These are phyloP conservation scores for Synchiropus splendidus DNA, from an alignment of 2,113 vertebrate genomes.

Conservation along the genomic window DNA sequence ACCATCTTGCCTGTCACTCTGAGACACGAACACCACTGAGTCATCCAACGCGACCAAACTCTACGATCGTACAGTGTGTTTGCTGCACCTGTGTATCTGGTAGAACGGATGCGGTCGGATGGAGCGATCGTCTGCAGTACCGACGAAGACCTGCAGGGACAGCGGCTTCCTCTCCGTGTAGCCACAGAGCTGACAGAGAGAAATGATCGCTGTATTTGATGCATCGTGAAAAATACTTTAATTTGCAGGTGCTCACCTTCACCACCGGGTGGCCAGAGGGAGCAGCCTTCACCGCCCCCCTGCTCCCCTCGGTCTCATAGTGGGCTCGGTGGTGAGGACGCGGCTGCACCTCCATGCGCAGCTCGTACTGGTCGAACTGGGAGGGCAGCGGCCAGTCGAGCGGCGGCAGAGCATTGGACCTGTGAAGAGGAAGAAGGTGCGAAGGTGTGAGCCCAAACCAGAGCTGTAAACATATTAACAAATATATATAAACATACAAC, in stretches of 20 bases:
- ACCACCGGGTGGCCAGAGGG: slow-evolving; percentile 81
- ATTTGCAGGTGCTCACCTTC: slow-evolving; percentile 64
- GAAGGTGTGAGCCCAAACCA: too few species aligned
- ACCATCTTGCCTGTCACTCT: slow-evolving; percentile 92
- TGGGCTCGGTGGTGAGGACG: slow-evolving; percentile 84
- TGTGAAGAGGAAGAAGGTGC: slow-evolving; percentile 21
- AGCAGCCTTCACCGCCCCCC: slow-evolving; percentile 82
- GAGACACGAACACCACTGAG: slow-evolving; percentile 5
- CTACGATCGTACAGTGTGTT: neutral
- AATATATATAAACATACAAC: too few species aligned
- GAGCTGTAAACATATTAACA: neutral
- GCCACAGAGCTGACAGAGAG: slow-evolving; percentile 70
- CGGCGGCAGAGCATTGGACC: slow-evolving; percentile 79
- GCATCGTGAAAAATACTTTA: too few species aligned
- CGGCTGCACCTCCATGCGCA: slow-evolving; percentile 84
- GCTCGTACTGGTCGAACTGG: slow-evolving; percentile 81
- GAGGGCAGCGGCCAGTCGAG: slow-evolving; percentile 86
- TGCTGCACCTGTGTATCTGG: slow-evolving; percentile 77
- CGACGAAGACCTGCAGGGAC: slow-evolving; percentile 87
- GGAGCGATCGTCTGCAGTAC: slow-evolving; percentile 84
- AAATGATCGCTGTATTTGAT: slow-evolving; percentile 6
- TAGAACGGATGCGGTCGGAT: slow-evolving; percentile 87
- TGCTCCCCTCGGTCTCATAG: slow-evolving; percentile 86
- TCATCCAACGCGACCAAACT: neutral
- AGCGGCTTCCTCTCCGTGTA: slow-evolving; percentile 80